Base-by-base conservation (phyloP, 2,888 invertebrate genomes). In the Drosophila limbata region DNA sequence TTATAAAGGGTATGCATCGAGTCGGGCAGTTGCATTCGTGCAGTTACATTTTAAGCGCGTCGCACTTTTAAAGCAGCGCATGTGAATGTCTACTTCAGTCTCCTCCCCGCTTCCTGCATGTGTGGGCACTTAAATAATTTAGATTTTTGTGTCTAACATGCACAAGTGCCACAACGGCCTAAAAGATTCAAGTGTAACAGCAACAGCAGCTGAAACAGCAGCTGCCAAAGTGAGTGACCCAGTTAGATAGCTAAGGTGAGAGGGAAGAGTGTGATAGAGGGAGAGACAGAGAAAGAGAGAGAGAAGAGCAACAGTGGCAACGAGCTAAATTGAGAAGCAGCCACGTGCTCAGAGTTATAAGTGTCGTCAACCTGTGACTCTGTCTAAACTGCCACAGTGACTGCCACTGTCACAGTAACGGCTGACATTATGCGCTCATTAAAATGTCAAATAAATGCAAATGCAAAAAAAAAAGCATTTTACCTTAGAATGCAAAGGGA, bases 91-190 rank as follows among this genome's bases (percentile, higher is more conserved):
- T 59, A 45, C 15, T 37, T 45, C 8, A 15, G 13, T 5, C 33
- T 8, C 15, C 35, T 11, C 25, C 17, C 15, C 45, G 33, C 31
- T 57, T 35, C 31, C 55, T 44, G 50, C 69, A 53, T 55, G 50
- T 60, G 57, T 57, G 73, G 84, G 79, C 87, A 90, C 86, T 86
- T 90, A 90, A 86, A 86, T 86, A 90, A 86, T 86, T 90, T 90
- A 90, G 84, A 86, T 90, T 89, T 86, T 90, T 89, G 90, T 86
- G 89, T 90, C 89, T 86, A 89, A 86, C 90, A 88, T 86, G 90
- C 89, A 84, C 88, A 89, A 89, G 85, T 87, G 79, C 79, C 81
- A 75, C 79, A 87, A 74, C 84, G 90, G 90, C 85, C 89, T 79
- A 84, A 89, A 83, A 89, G 84, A 90, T 87, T 90, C 90, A 88